These are phyloP conservation scores for Furnarius figulus DNA, from an alignment of 2,113 vertebrate species.

Conservation along the genomic window DNA sequence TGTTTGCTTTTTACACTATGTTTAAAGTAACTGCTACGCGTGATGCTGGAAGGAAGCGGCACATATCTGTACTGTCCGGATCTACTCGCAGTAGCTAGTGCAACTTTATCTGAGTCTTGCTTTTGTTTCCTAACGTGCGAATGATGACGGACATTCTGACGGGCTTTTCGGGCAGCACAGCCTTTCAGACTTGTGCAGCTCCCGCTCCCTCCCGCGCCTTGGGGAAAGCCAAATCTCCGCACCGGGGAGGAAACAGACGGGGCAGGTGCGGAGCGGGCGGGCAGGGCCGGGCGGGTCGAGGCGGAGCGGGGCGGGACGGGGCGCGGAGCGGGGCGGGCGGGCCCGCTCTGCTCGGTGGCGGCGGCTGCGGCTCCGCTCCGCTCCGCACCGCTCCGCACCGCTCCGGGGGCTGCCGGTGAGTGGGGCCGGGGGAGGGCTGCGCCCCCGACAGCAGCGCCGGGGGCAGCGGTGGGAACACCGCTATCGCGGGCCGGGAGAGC, in stretches of 20 bases:
- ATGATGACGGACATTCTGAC: rapidly evolving
- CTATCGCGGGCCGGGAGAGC: no score
- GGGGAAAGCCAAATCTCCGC: not conserved
- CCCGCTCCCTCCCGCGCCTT: rapidly evolving
- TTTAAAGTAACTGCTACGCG: not conserved
- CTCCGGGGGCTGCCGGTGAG: no score
- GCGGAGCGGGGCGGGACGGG: no score
- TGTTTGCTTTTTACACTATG: rapidly evolving
- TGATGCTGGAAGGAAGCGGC: not conserved
- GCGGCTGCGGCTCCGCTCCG: no score
- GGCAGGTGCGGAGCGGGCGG: not conserved
- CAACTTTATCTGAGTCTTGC: not conserved
- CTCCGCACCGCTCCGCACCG: no score
- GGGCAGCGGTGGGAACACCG: not conserved
- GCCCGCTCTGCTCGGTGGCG: no score
- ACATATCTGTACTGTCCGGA: rapidly evolving
- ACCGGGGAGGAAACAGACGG: not conserved
- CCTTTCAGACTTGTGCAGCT: rapidly evolving
- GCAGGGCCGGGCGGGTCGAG: not conserved
- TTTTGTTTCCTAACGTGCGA: rapidly evolving
- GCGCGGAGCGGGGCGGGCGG: no score
- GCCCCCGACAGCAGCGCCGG: no score
- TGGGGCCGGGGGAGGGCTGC: no score
- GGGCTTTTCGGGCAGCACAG: not conserved
- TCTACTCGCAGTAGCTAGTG: rapidly evolving